Evolutionary conservation across 2,888 invertebrate species (phyloP).

Genomic region (Leucozona laternaria): DNA sequence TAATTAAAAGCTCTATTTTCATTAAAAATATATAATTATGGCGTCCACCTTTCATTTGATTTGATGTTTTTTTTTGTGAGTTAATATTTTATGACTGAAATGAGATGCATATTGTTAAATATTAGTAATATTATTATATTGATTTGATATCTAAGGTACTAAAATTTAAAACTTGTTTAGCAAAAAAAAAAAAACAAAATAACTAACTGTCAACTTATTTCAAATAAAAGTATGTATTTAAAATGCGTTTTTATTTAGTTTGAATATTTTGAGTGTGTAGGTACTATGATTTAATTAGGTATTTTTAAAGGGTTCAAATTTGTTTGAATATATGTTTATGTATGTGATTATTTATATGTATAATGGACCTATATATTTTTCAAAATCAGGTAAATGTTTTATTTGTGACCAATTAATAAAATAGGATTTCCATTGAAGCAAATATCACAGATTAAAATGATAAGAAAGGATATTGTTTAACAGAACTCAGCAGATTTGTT

Average conservation of each 20-base stretch:
- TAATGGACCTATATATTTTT: slow-evolving; percentile 28
- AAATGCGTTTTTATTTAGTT: slow-evolving; percentile 48
- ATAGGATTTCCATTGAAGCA: slow-evolving; percentile 21
- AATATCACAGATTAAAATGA: not conserved
- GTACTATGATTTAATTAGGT: not conserved
- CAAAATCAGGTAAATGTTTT: slow-evolving; percentile 59
- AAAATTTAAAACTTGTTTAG: not conserved
- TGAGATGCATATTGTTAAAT: slow-evolving; percentile 67
- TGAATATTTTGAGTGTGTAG: slow-evolving; percentile 5
- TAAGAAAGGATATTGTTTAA: not conserved
- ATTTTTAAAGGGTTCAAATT: slow-evolving; percentile 44
- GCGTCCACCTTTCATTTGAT: slow-evolving; percentile 61
- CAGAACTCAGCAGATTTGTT: too few species aligned
- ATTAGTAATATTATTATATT: slow-evolving; percentile 33
- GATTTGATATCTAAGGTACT: slow-evolving; percentile 19
- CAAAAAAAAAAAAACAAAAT: slow-evolving; percentile 9
- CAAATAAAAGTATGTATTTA: slow-evolving; percentile 17
- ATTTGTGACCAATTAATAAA: slow-evolving; percentile 46
- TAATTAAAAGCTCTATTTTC: slow-evolving; percentile 51
- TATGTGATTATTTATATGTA: not conserved
- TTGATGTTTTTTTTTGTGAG: slow-evolving; percentile 66
- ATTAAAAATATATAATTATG: slow-evolving; percentile 59
- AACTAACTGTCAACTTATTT: not conserved
- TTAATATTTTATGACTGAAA: slow-evolving; percentile 73
- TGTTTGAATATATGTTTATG: not conserved